These are phyloP conservation scores for zebrafish (Danio rerio) DNA, from an alignment of 2,113 vertebrate species.

Conservation along the genomic window DNA sequence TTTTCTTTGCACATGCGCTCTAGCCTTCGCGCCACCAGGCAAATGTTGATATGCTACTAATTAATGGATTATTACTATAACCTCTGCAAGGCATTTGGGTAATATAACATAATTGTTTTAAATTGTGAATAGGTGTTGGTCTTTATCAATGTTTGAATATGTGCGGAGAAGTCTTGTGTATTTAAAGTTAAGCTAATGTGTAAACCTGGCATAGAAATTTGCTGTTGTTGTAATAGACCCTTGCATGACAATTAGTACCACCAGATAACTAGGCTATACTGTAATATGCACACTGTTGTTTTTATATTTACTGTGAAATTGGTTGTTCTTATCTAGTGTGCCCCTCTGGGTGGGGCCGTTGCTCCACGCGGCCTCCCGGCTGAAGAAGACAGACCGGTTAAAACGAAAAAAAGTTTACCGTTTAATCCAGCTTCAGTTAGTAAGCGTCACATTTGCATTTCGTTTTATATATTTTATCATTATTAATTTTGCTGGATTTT, in stretches of 20 bases:
- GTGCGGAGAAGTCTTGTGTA: background rate
- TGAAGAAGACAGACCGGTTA: constrained; percentile 60
- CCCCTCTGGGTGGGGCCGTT: constrained; percentile 73
- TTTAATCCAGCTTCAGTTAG: constrained; percentile 72
- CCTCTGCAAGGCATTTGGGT: constrained; percentile 68
- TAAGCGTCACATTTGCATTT: constrained; percentile 44
- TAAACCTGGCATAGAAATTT: too few relatives aligned
- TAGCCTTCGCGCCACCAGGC: background rate
- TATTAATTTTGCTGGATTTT: background rate
- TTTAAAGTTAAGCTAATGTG: too few relatives aligned
- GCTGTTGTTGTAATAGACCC: too few relatives aligned
- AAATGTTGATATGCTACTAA: background rate
- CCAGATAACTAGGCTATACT: too few relatives aligned
- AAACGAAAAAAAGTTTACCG: constrained; percentile 70
- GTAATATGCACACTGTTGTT: too few relatives aligned
- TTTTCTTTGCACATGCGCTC: background rate
- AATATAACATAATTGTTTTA: constrained; percentile 19
- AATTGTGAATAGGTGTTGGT: too few relatives aligned
- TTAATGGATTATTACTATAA: constrained; percentile 63
- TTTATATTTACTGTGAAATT: too few relatives aligned
- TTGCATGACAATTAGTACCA: too few relatives aligned
- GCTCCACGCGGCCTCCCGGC: constrained; percentile 61
- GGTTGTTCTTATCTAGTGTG: constrained; percentile 58
- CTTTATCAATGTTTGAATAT: background rate
- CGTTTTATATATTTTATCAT: too few relatives aligned